Conservation (phyloP, 1,140 invertebrate species). For the Triops cancriformis region DNA sequence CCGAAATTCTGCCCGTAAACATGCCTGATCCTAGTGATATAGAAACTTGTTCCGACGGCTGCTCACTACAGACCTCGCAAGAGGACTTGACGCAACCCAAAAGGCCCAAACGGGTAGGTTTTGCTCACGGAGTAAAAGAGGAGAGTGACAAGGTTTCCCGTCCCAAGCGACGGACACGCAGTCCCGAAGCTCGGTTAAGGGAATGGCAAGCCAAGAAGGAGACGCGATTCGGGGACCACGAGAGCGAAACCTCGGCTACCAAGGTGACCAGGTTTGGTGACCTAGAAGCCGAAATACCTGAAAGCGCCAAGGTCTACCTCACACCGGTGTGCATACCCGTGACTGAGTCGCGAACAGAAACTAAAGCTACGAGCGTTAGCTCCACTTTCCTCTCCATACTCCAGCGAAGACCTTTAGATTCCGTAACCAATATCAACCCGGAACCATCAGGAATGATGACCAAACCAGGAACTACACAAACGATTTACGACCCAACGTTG, state of each 20-base stretch:
- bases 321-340: not conserved
- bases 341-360: not conserved
- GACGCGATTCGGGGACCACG: not conserved
- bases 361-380: not conserved
- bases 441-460: not conserved
- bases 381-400: slow-evolving; percentile 3
- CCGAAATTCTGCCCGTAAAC: not conserved
- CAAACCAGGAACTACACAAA: not conserved
- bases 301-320: not conserved
- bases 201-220: slow-evolving; percentile 23
- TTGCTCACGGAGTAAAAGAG: slow-evolving; percentile 22
- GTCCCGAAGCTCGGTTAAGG: slow-evolving; percentile 23
- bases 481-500: not conserved
- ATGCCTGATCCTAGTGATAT: not conserved
- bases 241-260: not conserved
- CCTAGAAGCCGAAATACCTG: not conserved
- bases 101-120: slow-evolving; percentile 23
- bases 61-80: slow-evolving; percentile 19
- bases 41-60: slow-evolving; percentile 11
- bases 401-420: not conserved
- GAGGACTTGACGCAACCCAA: slow-evolving; percentile 22
- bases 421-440: not conserved
- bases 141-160: slow-evolving; percentile 21
- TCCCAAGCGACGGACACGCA: slow-evolving; percentile 19
- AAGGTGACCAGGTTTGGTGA: not conserved